Evolutionary conservation across 1,140 invertebrate genomes (phyloP), one percentile per base, ranked within the genome.

Genomic region (Phocides pigmalion): DNA sequence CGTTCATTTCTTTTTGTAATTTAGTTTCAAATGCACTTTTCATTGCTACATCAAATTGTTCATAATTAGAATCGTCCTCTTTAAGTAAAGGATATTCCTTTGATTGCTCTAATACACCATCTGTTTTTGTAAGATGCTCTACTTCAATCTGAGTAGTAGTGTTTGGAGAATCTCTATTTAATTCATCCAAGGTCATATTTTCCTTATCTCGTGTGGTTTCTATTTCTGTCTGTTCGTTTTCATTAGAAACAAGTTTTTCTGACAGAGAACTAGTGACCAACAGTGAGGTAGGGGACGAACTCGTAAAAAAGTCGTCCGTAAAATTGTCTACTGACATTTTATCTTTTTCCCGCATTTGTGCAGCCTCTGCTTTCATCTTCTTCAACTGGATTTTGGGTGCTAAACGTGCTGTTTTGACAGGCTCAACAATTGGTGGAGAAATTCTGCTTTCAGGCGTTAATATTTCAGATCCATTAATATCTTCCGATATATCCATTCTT

Each of bases 341-440:
- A 22, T 87, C 84, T 64, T 66, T 80, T 71, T 87, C 84, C 9
- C 77, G 66, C 50, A 77, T 56, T 63, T 82, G 82, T 9, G 79
- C 82, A 20, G 83, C 82, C 76, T 90, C 89, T 12, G 88, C 88
- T 68, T 91, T 91, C 83, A 90, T 88, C 81, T 87, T 92, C 62
- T 92, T 92, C 2, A 92, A 67, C 70, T 91, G 86, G 72, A 92
- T 92, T 87, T 92, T 92, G 5, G 91, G 91, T 17, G 91, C 87
- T 12, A 91, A 64, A 6, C 86, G 81, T 28, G 89, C 82, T 20
- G 90, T 82, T 74, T 89, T 92, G 1, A 90, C 74, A 11, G 79
- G 76, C 68, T 90, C 87, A 11, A 86, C 68, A 0, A 14, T 47
- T 20, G 84, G 82, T 5, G 85, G 82, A 1, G 89, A 88, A 39